Percentiles rank a stretch among this genome's conserved stretches.
Conservation (phyloP, 2,888 invertebrate genomes). For the Drosophila incognita region DNA sequence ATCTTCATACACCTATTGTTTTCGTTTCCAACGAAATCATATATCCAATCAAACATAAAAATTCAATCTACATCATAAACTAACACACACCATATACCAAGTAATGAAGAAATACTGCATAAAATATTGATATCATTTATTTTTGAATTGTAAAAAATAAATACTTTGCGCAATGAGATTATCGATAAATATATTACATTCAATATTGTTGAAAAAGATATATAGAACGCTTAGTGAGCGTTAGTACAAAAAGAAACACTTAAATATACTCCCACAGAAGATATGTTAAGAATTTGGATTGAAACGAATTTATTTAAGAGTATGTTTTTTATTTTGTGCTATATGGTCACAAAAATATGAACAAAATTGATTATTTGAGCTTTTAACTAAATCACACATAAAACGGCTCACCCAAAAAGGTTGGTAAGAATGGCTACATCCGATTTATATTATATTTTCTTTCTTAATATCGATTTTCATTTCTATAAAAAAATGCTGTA, state of each 20-base stretch:
- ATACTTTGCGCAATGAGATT: conserved; percentile 38
- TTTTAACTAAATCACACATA: not conserved
- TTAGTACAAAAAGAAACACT: not conserved
- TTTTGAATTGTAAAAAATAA: conserved; percentile 31
- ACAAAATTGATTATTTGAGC: not conserved
- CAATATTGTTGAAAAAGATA: conserved; percentile 11
- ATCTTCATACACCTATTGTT: conserved; percentile 10
- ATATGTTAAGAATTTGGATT: not conserved
- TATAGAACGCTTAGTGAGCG: conserved; percentile 8
- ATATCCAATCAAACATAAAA: not conserved
- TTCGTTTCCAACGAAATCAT: conserved; percentile 21
- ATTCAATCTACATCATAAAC: conserved; percentile 1
- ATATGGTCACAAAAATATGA: conserved; percentile 1
- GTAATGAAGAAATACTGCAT: conserved; percentile 15
- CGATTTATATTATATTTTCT: not conserved
- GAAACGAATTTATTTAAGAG: not conserved
- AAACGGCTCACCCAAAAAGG: not conserved
- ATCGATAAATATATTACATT: not conserved
- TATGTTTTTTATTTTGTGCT: conserved; percentile 1
- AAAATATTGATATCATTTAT: conserved; percentile 32
- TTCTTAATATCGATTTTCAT: conserved; percentile 2
- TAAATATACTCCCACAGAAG: not conserved
- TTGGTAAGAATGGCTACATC: not conserved
- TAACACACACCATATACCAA: not conserved
- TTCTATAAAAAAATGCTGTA: not conserved